These are phyloP conservation scores for Enteromius unitaeniatus DNA, from an alignment of 2,797 vertebrate species.

Conservation along the genomic window DNA sequence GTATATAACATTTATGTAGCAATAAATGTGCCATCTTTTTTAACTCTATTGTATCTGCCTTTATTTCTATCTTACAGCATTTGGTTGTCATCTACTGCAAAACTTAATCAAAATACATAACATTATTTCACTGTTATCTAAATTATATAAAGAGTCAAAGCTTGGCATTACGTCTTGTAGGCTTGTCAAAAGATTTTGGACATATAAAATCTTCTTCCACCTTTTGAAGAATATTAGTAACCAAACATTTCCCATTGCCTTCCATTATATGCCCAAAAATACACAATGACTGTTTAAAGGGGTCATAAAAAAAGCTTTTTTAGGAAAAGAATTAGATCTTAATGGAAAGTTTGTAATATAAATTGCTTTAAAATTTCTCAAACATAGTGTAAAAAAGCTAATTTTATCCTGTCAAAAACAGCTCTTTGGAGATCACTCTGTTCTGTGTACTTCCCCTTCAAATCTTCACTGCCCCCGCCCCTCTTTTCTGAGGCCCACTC, in stretches of 20 bases:
- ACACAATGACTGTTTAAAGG: too few species aligned
- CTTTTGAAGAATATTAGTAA: constrained; percentile 54
- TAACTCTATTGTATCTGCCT: constrained; percentile 81
- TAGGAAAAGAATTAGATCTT: too few species aligned
- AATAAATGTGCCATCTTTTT: constrained; percentile 99
- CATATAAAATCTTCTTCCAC: constrained; percentile 65
- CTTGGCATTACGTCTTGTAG: constrained; percentile 1
- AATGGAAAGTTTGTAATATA: too few species aligned
- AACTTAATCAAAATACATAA: constrained; percentile 70
- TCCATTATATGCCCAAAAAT: neutral
- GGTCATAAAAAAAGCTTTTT: too few species aligned
- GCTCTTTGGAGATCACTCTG: too few species aligned
- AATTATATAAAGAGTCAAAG: constrained; percentile 58
- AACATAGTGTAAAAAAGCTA: too few species aligned
- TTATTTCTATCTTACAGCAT: constrained; percentile 73
- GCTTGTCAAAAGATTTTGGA: neutral
- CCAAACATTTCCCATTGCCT: neutral
- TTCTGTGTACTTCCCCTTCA: too few species aligned
- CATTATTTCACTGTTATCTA: constrained; percentile 69
- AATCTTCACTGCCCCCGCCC: too few species aligned
- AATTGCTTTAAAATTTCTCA: too few species aligned
- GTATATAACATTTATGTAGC: constrained; percentile 99
- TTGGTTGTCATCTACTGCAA: constrained; percentile 70
- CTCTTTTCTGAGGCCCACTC: too few species aligned
- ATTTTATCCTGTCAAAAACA: too few species aligned